Conservation (phyloP, 2,113 vertebrate genomes). For the Myotis davidii region DNA sequence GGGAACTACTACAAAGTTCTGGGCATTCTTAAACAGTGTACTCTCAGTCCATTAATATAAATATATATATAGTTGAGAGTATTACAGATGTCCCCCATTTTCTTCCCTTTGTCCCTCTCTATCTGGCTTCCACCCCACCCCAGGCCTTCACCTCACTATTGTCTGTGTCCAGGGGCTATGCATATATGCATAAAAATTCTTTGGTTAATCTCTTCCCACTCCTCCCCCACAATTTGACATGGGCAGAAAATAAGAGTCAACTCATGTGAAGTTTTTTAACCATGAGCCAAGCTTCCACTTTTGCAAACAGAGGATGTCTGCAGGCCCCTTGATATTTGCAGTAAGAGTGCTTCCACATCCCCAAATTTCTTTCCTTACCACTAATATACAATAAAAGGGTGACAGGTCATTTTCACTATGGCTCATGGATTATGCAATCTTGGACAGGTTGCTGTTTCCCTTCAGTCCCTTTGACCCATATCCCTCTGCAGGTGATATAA, state of each 20-base stretch:
- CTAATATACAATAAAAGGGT: not conserved
- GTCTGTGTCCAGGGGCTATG: too few species aligned
- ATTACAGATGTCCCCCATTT: too few species aligned
- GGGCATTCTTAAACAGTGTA: not conserved
- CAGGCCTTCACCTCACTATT: too few species aligned
- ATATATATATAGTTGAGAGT: too few species aligned
- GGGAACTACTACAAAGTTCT: not conserved
- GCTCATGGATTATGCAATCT: not conserved
- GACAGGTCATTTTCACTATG: not conserved
- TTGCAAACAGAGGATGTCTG: not conserved
- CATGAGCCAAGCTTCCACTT: not conserved
- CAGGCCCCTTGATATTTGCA: not conserved
- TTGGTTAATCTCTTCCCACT: too few species aligned
- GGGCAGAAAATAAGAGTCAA: not conserved
- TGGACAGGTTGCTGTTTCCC: not conserved
- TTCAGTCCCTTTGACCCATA: not conserved
- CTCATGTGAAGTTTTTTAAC: not conserved
- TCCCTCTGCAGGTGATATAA: not conserved
- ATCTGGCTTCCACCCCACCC: too few species aligned
- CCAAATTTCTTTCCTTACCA: not conserved
- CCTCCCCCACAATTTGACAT: not conserved
- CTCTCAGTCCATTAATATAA: not conserved
- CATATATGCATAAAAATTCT: too few species aligned
- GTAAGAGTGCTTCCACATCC: not conserved
- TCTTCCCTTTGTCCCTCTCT: too few species aligned